A percentile compares a stretch with the other conserved stretches of the same genome.
Conservation (phyloP, 2,113 vertebrate genomes). For the Mola mola region DNA sequence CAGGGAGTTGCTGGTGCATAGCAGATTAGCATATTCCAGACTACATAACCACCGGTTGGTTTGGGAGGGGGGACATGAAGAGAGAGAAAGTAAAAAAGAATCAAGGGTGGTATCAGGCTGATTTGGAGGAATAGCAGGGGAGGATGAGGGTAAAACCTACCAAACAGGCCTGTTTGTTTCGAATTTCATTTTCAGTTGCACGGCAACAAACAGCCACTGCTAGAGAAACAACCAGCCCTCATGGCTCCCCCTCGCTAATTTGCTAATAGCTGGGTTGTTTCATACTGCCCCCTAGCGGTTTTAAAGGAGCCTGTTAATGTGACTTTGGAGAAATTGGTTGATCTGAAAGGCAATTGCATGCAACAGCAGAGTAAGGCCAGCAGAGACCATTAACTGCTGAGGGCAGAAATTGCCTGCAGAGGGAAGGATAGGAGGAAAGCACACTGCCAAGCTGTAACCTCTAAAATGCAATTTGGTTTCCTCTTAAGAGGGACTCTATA, state of each 20-base stretch:
- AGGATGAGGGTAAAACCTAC: slow-evolving; percentile 19
- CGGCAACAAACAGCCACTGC: slow-evolving; percentile 54
- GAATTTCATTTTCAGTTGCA: slow-evolving; percentile 64
- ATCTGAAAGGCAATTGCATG: slow-evolving; percentile 31
- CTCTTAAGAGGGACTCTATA: not conserved
- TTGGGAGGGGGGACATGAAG: slow-evolving; percentile 9
- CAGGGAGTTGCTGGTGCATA: slow-evolving; percentile 77
- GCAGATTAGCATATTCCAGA: slow-evolving; percentile 78
- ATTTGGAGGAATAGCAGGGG: slow-evolving; percentile 50
- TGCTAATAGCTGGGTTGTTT: slow-evolving; percentile 69
- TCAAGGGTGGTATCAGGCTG: slow-evolving; percentile 41
- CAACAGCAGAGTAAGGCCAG: slow-evolving; percentile 18
- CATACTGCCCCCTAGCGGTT: slow-evolving; percentile 78
- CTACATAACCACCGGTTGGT: slow-evolving; percentile 74
- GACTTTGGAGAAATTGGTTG: slow-evolving; percentile 4
- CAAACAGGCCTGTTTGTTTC: slow-evolving; percentile 71
- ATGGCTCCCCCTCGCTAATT: slow-evolving; percentile 67
- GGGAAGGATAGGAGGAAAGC: not conserved
- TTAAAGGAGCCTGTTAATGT: not conserved
- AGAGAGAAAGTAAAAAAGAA: slow-evolving; percentile 3
- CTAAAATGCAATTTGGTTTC: slow-evolving; percentile 5
- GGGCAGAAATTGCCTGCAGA: not conserved
- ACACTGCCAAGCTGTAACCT: not conserved
- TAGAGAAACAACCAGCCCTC: slow-evolving; percentile 49
- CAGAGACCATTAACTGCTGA: slow-evolving; percentile 11